phyloP scores from a whole-genome alignment of 2,888 invertebrate species.

The Melangyna quadrimaculata region DNA sequence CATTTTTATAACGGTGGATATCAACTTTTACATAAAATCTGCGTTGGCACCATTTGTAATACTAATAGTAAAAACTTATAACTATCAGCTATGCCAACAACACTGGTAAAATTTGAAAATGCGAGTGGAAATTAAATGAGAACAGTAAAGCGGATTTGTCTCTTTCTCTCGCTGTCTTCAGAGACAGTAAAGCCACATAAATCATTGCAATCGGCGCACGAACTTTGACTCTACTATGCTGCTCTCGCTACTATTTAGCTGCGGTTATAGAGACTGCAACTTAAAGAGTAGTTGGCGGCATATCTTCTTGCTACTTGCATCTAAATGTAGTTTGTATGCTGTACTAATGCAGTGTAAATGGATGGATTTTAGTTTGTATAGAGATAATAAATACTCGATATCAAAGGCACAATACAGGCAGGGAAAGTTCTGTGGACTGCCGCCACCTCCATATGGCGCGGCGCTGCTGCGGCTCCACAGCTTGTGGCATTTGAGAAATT shows the following conservation, averaged over 20 bases:
- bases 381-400: slow-evolving; percentile 40
- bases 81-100: background rate
- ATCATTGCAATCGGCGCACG: slow-evolving; percentile 65
- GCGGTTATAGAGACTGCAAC: slow-evolving; percentile 7
- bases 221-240: slow-evolving; percentile 59
- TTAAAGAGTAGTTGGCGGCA: slow-evolving; percentile 32
- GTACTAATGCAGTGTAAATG: slow-evolving; percentile 54
- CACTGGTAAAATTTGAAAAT: background rate
- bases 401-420: slow-evolving; percentile 21
- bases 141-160: slow-evolving; percentile 27
- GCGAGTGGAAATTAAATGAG: slow-evolving; percentile 37
- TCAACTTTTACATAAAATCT: background rate
- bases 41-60: background rate
- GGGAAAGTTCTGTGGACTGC: slow-evolving; percentile 34
- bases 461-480: background rate
- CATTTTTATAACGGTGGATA: too few species aligned
- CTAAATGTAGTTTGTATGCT: slow-evolving; percentile 36
- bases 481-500: slow-evolving; percentile 45
- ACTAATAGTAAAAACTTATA: background rate
- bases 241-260: background rate
- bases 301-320: slow-evolving; percentile 50
- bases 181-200: slow-evolving; percentile 33
- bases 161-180: slow-evolving; percentile 27
- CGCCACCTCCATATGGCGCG: background rate
- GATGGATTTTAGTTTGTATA: slow-evolving; percentile 24